Evolutionary conservation across 2,888 invertebrate species (phyloP).

Genomic region (Platynereis dumerilii): DNA sequence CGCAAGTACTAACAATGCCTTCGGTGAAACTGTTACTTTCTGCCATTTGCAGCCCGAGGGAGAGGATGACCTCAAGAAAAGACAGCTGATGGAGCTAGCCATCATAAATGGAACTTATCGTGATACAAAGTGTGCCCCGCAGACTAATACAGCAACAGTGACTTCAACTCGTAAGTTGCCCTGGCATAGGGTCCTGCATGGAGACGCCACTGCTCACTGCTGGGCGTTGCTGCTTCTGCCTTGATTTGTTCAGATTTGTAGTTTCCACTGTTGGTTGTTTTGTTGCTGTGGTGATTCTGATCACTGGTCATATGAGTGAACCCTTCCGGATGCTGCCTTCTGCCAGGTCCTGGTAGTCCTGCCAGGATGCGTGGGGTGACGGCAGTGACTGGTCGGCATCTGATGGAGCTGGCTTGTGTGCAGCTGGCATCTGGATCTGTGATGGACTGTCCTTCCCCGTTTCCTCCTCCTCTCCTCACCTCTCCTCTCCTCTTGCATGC

Average conservation of each 20-base stretch:
- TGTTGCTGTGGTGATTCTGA: too few relatives aligned
- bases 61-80: conserved; percentile 98
- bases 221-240: conserved; percentile 11
- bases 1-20: background rate
- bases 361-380: too few relatives aligned
- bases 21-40: conserved; percentile 7
- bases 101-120: conserved; percentile 98
- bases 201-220: conserved; percentile 1
- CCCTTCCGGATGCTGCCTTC: too few relatives aligned
- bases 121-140: conserved; percentile 43
- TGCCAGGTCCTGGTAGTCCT: too few relatives aligned
- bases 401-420: too few relatives aligned
- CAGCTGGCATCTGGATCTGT: too few relatives aligned
- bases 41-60: conserved; percentile 84
- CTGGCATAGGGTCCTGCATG: background rate
- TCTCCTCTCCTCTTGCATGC: background rate
- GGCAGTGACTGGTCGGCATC: too few relatives aligned
- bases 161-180: conserved; percentile 31
- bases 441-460: background rate
- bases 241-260: too few relatives aligned
- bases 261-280: too few relatives aligned
- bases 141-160: conserved; percentile 16
- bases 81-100: conserved; percentile 99
- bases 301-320: too few relatives aligned
- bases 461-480: background rate